Conservation (phyloP, 2,888 invertebrate species). For the Hermaeophaga mercurialis region DNA sequence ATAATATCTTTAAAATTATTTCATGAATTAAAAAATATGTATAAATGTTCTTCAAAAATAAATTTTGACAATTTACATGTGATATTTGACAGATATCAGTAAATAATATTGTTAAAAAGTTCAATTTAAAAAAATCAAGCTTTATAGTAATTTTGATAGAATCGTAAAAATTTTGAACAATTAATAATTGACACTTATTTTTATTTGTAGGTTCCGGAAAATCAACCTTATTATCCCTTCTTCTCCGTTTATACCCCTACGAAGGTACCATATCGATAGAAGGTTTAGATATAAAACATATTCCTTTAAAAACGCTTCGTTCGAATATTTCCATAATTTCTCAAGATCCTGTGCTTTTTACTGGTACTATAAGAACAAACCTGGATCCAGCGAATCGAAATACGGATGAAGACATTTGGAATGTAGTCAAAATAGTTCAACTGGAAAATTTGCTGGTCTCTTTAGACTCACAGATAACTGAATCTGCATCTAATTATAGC, state of each 20-base stretch:
- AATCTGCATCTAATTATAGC: slow-evolving; percentile 46
- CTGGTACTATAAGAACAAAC: slow-evolving; percentile 62
- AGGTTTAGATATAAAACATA: slow-evolving; percentile 66
- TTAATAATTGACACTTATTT: no score
- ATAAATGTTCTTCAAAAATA: no score
- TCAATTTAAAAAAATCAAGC: no score
- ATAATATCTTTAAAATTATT: no score
- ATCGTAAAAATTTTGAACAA: no score
- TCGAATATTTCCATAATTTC: slow-evolving; percentile 82
- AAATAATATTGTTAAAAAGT: no score
- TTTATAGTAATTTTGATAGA: no score
- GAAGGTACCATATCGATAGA: slow-evolving; percentile 65
- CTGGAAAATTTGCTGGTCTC: slow-evolving; percentile 61
- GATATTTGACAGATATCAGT: no score
- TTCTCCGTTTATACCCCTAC: slow-evolving; percentile 64
- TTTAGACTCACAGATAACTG: slow-evolving; percentile 57
- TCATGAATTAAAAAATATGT: no score
- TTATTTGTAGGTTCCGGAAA: slow-evolving; percentile 86
- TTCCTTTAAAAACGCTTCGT: slow-evolving; percentile 51
- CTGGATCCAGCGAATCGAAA: slow-evolving; percentile 42
- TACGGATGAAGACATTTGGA: slow-evolving; percentile 43
- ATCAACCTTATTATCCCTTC: slow-evolving; percentile 73
- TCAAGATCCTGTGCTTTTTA: slow-evolving; percentile 84
- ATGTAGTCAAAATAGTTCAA: slow-evolving; percentile 49
- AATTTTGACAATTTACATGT: no score